Percentiles rank a stretch among this genome's conserved stretches.
Evolutionary conservation across 2,888 invertebrate species (phyloP).

Genomic region (Drosophila emarginata): DNA sequence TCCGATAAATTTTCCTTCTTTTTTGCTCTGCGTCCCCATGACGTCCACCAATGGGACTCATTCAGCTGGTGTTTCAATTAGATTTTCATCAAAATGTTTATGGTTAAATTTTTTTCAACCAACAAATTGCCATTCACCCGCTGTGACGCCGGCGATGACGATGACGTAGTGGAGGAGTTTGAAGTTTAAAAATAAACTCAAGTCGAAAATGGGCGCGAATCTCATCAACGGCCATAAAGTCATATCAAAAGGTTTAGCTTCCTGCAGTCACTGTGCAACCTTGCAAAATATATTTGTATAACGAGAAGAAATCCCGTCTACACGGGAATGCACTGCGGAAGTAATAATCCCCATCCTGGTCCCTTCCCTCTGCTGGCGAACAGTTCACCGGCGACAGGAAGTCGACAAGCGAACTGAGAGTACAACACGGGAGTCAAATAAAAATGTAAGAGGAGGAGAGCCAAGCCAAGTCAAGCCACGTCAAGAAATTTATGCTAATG

Average conservation of each 20-base stretch:
- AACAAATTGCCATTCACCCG: conserved; percentile 27
- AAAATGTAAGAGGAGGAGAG: conserved; percentile 9
- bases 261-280: conserved; percentile 32
- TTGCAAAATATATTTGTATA: conserved; percentile 3
- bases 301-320: conserved; percentile 29
- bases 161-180: conserved; percentile 3
- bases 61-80: conserved; percentile 56
- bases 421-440: conserved; percentile 15
- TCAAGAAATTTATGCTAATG: conserved; percentile 61
- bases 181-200: conserved; percentile 44
- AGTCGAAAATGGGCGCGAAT: conserved; percentile 49
- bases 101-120: not conserved
- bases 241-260: conserved; percentile 55
- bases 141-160: not conserved
- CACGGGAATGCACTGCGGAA: conserved; percentile 38
- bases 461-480: conserved; percentile 29
- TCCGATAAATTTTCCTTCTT: conserved; percentile 16
- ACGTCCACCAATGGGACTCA: conserved; percentile 37
- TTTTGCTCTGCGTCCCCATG: conserved; percentile 16
- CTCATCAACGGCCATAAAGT: conserved; percentile 61
- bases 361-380: not conserved
- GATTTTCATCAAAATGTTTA: conserved; percentile 32
- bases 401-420: conserved; percentile 15
- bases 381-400: conserved; percentile 37
- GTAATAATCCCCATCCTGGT: conserved; percentile 28